Percentiles rank a stretch among this genome's conserved stretches.
These are phyloP conservation scores for Holothuria leucospilota DNA, from an alignment of 53 echinoderm and acorn worm species.

Conservation along the genomic window DNA sequence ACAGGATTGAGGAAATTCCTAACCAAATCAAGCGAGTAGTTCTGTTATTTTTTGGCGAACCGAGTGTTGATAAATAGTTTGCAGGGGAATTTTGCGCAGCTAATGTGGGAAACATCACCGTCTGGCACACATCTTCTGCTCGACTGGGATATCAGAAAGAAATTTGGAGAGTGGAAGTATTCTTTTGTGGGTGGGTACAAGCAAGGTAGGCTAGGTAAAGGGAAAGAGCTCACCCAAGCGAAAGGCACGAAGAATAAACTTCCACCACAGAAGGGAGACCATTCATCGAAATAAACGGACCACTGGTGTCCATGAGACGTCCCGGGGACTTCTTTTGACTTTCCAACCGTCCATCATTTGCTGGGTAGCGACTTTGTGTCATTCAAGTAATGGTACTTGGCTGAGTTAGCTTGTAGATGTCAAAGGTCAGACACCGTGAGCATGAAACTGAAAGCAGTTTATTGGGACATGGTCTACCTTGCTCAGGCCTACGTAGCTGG, in stretches of 20 bases:
- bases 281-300: too few relatives aligned
- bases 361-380: too few relatives aligned
- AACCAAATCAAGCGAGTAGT: constrained; percentile 1
- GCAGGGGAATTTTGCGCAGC: background rate
- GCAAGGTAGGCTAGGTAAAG: background rate
- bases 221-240: background rate
- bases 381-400: too few relatives aligned
- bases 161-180: background rate
- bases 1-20: background rate
- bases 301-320: too few relatives aligned
- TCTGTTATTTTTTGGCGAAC: background rate
- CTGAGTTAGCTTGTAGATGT: too few relatives aligned
- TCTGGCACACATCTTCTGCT: background rate
- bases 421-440: too few relatives aligned
- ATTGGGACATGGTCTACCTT: too few relatives aligned
- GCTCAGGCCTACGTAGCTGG: too few relatives aligned
- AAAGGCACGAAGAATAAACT: background rate
- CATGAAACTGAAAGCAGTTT: too few relatives aligned
- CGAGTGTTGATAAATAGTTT: constrained; percentile 10
- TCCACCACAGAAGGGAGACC: too few relatives aligned
- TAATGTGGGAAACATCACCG: background rate
- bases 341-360: too few relatives aligned
- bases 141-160: background rate
- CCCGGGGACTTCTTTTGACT: too few relatives aligned
- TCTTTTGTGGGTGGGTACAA: background rate